These are phyloP conservation scores for Centropus bengalensis DNA, from an alignment of 2,113 vertebrate genomes.

Conservation along the genomic window DNA sequence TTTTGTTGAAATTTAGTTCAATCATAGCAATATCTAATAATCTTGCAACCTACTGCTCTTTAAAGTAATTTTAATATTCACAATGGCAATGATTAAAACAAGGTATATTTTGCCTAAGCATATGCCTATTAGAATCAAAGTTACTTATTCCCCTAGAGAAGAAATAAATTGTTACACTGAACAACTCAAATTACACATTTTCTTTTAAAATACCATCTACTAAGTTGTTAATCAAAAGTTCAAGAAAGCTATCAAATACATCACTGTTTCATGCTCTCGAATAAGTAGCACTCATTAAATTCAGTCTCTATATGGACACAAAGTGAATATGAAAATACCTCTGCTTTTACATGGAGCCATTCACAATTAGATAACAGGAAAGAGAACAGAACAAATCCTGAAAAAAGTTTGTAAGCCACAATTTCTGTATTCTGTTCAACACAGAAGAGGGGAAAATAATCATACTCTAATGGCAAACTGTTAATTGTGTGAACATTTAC, in stretches of 20 bases:
- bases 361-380: background rate
- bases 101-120: background rate
- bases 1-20: background rate
- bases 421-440: background rate
- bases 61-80: background rate
- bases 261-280: background rate
- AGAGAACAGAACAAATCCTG: background rate
- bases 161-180: background rate
- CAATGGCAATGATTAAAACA: background rate
- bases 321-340: background rate
- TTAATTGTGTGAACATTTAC: background rate
- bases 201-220: background rate
- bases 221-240: background rate
- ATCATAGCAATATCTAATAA: background rate
- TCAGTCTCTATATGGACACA: background rate
- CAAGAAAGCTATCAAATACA: background rate
- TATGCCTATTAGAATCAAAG: background rate
- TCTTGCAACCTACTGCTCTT: background rate
- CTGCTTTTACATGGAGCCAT: background rate
- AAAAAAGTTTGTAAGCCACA: background rate
- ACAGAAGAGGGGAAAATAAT: background rate
- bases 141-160: background rate
- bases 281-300: background rate
- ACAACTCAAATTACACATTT: background rate
- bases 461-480: background rate